Base-by-base conservation (phyloP, 2,888 invertebrate genomes). In the Bruchidius siliquastri region DNA sequence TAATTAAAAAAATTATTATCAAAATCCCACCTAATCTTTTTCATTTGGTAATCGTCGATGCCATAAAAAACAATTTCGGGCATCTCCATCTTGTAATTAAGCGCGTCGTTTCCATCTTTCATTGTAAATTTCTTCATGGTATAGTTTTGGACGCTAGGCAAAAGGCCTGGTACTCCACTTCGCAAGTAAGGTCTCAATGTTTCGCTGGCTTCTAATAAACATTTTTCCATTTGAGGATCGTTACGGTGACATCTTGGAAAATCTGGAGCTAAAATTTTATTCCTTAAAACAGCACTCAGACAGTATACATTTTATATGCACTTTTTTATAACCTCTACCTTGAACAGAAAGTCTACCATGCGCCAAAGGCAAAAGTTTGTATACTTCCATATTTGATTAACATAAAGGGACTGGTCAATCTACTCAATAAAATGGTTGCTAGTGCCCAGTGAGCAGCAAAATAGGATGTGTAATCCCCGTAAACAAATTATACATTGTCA, bases 151-250 rank as follows among this genome's bases (percentile, higher is more conserved):
- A 68, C 20, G 22, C n/a, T n/a, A 21, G 21, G 21, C 20, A 68
- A 22, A 68, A 68, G 22, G 20, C 22, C 68, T 68, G 68, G 68
- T 10, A 68, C 22, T 68, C 68, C 68, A 21, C 13, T 22, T 22
- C 22, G 6, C 8, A 68, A 18, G 20, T 68, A 68, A n/a, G 68
- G 68, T 3, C 68, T 6, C 68, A 22, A 3, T 1, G 22, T 22
- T 68, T 68, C 68, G 21, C 6, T 20, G 21, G 68, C 68, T 10
- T 68, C 22, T 8, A 68, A 4, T n/a, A 68, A 18, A 68, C 68
- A 68, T 68, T 68, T 68, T 20, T 68, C 68, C n/a, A 68, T 21
- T 21, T 68, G 21, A 21, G 68, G 68, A n/a, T 68, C 68, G 22
- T 8, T 68, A 8, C 68, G 21, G 21, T n/a, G 21, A 20, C 68